phyloP scores from a whole-genome alignment of 1,140 invertebrate species.

The Caenorhabditis brenneri region DNA sequence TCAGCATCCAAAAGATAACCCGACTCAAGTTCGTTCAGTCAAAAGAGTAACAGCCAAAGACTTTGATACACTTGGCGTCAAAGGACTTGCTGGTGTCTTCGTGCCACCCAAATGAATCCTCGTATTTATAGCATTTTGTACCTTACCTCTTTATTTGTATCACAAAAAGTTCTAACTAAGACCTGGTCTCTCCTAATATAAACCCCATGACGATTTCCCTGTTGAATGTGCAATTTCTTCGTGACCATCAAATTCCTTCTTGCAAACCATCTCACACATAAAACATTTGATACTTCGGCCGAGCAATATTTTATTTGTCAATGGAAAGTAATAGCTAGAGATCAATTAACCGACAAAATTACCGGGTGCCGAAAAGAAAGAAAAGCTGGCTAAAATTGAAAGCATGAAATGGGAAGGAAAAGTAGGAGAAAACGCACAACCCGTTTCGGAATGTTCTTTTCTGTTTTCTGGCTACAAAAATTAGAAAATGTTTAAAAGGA shows the following conservation, averaged over 20 bases:
- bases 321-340: slow-evolving; percentile 4
- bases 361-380: slow-evolving; percentile 28
- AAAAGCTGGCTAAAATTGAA: slow-evolving; percentile 5
- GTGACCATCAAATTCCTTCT: too few relatives aligned
- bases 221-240: too few relatives aligned
- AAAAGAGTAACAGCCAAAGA: not conserved
- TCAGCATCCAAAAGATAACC: not conserved
- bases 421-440: slow-evolving; percentile 15
- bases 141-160: too few relatives aligned
- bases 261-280: not conserved
- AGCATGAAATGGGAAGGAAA: slow-evolving; percentile 6
- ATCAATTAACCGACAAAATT: slow-evolving; percentile 24
- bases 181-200: too few relatives aligned
- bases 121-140: not conserved
- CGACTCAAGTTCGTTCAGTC: not conserved
- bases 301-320: slow-evolving; percentile 16
- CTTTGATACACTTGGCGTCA: not conserved
- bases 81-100: not conserved
- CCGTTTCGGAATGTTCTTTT: slow-evolving; percentile 25
- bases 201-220: too few relatives aligned
- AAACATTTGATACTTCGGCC: not conserved
- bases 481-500: not conserved
- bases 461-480: not conserved
- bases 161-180: too few relatives aligned
- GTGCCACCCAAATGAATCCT: not conserved